Conservation (phyloP, 2,113 vertebrate species). For the Carassius gibelio region DNA sequence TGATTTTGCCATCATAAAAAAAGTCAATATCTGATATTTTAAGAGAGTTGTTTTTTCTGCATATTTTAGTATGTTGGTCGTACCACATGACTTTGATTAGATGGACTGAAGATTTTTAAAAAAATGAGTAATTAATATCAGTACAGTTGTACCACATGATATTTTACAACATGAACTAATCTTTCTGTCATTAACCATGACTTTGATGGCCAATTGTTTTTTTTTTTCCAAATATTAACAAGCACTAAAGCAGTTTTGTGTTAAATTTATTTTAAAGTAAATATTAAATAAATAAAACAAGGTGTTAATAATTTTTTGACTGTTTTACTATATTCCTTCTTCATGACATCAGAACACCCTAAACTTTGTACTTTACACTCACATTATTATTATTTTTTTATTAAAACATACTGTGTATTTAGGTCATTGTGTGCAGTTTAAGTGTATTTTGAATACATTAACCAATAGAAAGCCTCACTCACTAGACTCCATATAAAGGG, state of each 20-base stretch:
- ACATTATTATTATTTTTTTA: no score
- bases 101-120: background rate
- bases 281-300: no score
- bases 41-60: background rate
- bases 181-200: background rate
- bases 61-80: background rate
- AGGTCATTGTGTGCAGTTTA: no score
- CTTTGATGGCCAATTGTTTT: no score
- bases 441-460: no score
- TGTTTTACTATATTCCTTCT: background rate
- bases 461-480: conserved; percentile 67
- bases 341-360: background rate
- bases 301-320: no score
- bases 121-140: background rate
- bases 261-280: no score
- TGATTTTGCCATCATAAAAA: background rate
- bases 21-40: background rate
- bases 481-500: conserved; percentile 87
- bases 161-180: background rate
- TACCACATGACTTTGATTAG: background rate
- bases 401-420: no score
- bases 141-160: no score
- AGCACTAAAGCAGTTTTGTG: background rate
- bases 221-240: background rate
- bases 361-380: background rate